phyloP scores from a whole-genome alignment of 2,888 invertebrate genomes.

The Blastobasis adustella region DNA sequence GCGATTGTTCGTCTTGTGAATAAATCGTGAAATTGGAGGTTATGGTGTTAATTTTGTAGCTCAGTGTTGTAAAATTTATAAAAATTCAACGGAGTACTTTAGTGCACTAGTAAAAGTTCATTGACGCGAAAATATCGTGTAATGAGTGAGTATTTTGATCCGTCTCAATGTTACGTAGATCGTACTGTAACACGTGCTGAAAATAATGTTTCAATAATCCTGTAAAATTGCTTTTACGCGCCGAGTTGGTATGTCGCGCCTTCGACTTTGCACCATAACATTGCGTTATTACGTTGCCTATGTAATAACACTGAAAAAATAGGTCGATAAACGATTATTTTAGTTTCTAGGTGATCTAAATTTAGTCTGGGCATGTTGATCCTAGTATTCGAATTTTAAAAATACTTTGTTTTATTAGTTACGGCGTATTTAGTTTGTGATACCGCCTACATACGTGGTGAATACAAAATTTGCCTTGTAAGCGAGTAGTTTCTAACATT shows the following conservation, averaged over 20 bases:
- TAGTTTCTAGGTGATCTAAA: conserved; percentile 53
- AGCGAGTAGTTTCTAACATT: background rate
- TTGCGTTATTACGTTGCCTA: conserved; percentile 17
- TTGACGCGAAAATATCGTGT: conserved; percentile 33
- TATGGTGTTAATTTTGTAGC: conserved; percentile 53
- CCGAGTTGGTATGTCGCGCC: conserved; percentile 20
- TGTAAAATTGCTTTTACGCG: conserved; percentile 34
- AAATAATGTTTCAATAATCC: conserved; percentile 32
- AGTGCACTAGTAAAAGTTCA: no score
- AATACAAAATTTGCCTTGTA: background rate
- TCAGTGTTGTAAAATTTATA: conserved; percentile 35
- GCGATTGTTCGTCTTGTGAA: conserved; percentile 50
- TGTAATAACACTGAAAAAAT: conserved; percentile 22
- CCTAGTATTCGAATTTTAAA: conserved; percentile 27
- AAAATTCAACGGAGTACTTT: no score
- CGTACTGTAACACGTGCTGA: conserved; percentile 48
- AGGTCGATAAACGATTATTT: conserved; percentile 42
- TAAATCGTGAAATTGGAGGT: conserved; percentile 56
- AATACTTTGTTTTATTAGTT: conserved; percentile 11
- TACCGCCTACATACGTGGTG: background rate
- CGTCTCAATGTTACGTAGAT: conserved; percentile 29
- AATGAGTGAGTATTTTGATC: conserved; percentile 45
- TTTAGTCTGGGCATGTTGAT: conserved; percentile 41
- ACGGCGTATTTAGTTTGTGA: conserved; percentile 1
- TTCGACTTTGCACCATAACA: conserved; percentile 33